Evolutionary conservation across 2,113 vertebrate species (phyloP), one percentile per base, ranked within the genome.

Genomic region (Xiphophorus maculatus): DNA sequence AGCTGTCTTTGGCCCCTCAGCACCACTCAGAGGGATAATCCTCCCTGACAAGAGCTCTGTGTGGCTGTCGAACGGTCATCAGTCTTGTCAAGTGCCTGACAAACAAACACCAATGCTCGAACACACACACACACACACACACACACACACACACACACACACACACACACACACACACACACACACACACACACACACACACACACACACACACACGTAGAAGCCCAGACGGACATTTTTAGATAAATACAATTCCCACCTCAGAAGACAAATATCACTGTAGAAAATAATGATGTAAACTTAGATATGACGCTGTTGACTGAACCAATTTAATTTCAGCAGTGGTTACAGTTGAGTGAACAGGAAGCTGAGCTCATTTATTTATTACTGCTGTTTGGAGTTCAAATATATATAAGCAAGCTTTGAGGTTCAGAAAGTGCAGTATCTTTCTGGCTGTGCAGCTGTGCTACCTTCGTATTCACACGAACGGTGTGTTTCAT

Each of bases 71-170:
- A 67, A 70, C 66, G 82, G 80, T 66, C 84, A 79, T 92, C 88
- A 82, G 65, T 88, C 89, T 89, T 74, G 79, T 88, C 86, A 84
- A 90, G 85, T 28, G 72, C 29, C 42, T 42, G 71, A 60, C 76
- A 80, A 82, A 82, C 80, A 72, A 37, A 77, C 48, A 69, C 80
- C 33, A 62, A 71, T 2, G 8, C 11, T 2, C 69, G 74, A 66
- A 84, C 73, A 76, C 35, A 19, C 67, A 37, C 35, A 2, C 35
- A 37, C 35, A 11, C 32, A 6, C 32, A 32, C 32, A 32, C 32
- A 32, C 32, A 32, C 32, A 32, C 32, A 32, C 32, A 32, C 32
- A 6, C 32, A 32, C 32, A 75, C 68, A 83, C 71, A 74, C 44
- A 66, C 13, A 44, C 27, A 28, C 27, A 28, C 27, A 28, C 27